A percentile compares a stretch with the other conserved stretches of the same genome.
Evolutionary conservation across 2,113 vertebrate species (phyloP).

Genomic region (Indri indri): DNA sequence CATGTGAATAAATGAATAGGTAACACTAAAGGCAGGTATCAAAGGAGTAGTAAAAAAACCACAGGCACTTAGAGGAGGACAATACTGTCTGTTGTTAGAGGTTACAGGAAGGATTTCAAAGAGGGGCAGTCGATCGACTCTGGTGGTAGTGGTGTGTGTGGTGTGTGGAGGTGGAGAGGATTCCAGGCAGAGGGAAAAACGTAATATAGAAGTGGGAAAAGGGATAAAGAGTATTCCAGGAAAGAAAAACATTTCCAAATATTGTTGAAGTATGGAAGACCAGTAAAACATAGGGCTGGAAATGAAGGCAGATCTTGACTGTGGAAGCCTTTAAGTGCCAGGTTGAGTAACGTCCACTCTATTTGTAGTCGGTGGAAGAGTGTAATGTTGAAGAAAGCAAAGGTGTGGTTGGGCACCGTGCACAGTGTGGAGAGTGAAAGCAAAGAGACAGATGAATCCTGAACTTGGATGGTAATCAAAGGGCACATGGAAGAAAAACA

Average conservation of each 20-base stretch:
- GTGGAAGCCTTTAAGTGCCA: background rate
- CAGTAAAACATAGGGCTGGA: background rate
- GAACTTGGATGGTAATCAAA: background rate
- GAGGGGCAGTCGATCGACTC: background rate
- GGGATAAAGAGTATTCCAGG: background rate
- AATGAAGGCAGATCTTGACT: background rate
- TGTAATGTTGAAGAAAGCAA: background rate
- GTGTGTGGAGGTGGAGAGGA: background rate
- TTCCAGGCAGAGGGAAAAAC: background rate
- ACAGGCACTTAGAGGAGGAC: background rate
- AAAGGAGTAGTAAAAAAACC: background rate
- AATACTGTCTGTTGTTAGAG: too few species aligned
- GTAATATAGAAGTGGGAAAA: background rate
- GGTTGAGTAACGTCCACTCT: background rate
- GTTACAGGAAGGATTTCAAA: background rate
- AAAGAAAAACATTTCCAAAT: background rate
- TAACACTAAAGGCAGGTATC: background rate
- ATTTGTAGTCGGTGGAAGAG: background rate
- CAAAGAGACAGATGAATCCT: background rate
- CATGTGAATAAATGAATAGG: background rate
- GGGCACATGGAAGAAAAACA: background rate
- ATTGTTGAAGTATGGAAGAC: background rate
- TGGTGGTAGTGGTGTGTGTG: background rate
- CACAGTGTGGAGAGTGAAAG: background rate
- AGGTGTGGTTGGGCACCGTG: background rate